Evolutionary conservation across 2,113 vertebrate species (phyloP).

Genomic region (Edolisoma coerulescens): DNA sequence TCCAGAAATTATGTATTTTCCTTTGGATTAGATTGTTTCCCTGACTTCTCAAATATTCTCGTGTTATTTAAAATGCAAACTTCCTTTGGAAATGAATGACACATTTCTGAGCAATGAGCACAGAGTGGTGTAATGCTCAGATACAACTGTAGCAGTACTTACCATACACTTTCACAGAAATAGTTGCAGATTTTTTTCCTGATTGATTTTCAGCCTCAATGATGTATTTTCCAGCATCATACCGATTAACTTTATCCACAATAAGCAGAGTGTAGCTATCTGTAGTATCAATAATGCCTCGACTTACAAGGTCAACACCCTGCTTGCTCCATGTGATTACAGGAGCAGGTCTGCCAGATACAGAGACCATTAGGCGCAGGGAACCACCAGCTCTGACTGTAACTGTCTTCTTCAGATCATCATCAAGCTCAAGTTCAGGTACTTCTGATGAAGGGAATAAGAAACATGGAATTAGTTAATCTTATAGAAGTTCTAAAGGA

Average conservation of each 20-base stretch:
- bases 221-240: slow-evolving; percentile 94
- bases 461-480: slow-evolving; percentile 33
- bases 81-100: neutral
- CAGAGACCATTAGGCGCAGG: slow-evolving; percentile 85
- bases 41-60: neutral
- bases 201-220: slow-evolving; percentile 93
- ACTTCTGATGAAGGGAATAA: slow-evolving; percentile 78
- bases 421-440: slow-evolving; percentile 93
- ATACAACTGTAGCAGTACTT: slow-evolving; percentile 41
- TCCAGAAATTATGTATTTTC: neutral
- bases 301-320: slow-evolving; percentile 85
- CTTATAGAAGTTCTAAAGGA: neutral
- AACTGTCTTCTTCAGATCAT: slow-evolving; percentile 94
- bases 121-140: neutral
- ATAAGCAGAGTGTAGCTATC: slow-evolving; percentile 87
- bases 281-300: slow-evolving; percentile 91
- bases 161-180: slow-evolving; percentile 97
- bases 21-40: neutral
- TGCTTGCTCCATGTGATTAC: slow-evolving; percentile 90
- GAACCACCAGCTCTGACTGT: slow-evolving; percentile 90
- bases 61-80: neutral
- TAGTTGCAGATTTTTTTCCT: slow-evolving; percentile 91
- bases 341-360: slow-evolving; percentile 89
- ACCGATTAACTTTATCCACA: slow-evolving; percentile 94
- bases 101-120: neutral